A percentile compares a stretch with the other conserved stretches of the same genome.
Evolutionary conservation across 2,797 vertebrate species (phyloP).

Genomic region (Nothura maculosa): DNA sequence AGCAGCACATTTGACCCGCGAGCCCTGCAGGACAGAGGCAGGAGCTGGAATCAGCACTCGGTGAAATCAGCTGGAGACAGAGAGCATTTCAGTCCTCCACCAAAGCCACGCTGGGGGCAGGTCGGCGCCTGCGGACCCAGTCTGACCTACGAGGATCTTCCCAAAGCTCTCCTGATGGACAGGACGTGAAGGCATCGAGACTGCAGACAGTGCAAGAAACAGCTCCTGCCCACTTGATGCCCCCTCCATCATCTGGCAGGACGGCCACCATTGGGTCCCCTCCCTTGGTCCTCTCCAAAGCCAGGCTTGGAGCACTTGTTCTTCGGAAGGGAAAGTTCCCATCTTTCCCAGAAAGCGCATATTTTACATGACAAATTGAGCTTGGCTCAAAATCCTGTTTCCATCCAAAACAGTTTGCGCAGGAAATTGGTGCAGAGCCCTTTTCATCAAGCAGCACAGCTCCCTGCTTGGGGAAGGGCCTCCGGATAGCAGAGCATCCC

Average conservation of each 20-base stretch:
- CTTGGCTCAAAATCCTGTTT: neutral
- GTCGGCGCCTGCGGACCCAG: no score
- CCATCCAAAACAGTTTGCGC: neutral
- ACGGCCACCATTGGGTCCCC: neutral
- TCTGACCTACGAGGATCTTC: neutral
- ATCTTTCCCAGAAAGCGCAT: neutral
- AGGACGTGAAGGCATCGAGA: rapidly evolving
- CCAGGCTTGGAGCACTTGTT: neutral
- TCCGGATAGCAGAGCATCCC: neutral
- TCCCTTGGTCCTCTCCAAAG: neutral
- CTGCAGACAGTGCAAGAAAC: neutral
- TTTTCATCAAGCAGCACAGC: neutral
- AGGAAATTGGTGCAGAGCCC: neutral
- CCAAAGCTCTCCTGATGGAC: neutral
- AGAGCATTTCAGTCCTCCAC: neutral
- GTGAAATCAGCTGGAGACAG: neutral
- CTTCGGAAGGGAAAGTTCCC: neutral
- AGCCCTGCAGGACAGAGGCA: neutral
- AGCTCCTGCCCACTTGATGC: neutral
- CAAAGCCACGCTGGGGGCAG: neutral
- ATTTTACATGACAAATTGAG: neutral
- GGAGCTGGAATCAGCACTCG: slow-evolving; percentile 15
- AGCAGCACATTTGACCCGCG: neutral
- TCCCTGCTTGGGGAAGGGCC: neutral
- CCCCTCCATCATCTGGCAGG: rapidly evolving